Evolutionary conservation across 2,888 invertebrate genomes (phyloP).

Genomic region (Sarcophaga variegata): DNA sequence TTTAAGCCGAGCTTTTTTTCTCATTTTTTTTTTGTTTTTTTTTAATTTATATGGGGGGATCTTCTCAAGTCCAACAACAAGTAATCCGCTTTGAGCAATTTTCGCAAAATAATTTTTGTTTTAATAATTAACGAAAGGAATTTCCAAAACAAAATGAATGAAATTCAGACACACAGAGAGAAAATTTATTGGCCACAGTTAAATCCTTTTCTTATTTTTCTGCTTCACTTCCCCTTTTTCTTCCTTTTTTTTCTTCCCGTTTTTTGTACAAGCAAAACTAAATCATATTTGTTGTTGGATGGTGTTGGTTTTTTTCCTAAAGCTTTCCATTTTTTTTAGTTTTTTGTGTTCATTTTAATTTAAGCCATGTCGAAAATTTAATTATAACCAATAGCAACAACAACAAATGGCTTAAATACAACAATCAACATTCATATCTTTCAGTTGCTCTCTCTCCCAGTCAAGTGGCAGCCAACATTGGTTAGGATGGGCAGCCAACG

Average conservation of each 20-base stretch:
- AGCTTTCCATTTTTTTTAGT: not conserved
- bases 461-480: not conserved
- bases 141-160: conserved; percentile 5
- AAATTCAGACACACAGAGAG: not conserved
- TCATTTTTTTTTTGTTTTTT: not conserved
- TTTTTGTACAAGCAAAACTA: not conserved
- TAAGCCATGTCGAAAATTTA: conserved; percentile 49
- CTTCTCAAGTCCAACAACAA: conserved; percentile 16
- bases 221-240: not conserved
- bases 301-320: not conserved
- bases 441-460: not conserved
- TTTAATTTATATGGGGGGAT: not conserved
- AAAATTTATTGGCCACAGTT: conserved; percentile 23
- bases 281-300: conserved; percentile 18
- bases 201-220: conserved; percentile 16
- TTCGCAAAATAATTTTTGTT: conserved; percentile 3
- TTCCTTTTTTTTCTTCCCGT: not conserved
- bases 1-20: not conserved
- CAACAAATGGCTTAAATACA: conserved; percentile 44
- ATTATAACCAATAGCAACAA: conserved; percentile 55
- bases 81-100: conserved; percentile 56
- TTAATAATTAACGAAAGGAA: conserved; percentile 47
- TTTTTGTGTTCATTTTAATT: conserved; percentile 33
- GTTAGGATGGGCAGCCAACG: not conserved
- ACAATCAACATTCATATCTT: not conserved